Evolutionary conservation across 1,140 invertebrate genomes (phyloP), one percentile per base, ranked within the genome.

Genomic region (Trialeurodes vaporariorum): DNA sequence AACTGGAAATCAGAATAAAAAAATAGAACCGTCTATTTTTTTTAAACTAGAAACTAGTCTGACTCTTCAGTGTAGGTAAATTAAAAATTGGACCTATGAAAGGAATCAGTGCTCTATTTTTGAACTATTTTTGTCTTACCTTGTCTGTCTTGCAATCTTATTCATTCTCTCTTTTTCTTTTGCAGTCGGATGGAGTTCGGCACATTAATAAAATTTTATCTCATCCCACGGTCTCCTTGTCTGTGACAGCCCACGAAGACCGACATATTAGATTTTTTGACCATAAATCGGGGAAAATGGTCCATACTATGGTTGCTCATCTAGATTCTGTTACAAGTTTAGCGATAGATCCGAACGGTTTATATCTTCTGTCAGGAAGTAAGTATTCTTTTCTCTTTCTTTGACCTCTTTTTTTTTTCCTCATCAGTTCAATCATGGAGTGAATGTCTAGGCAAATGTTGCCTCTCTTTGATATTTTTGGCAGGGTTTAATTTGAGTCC

Each of bases 221-320:
- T 71, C 97, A 99, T 84, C 97, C 97, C 27, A 96, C 95, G 72
- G 84, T 98, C 75, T 92, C 96, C 60, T 81, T 98, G 60, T 93
- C 95, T 63, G 91, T 99, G 69, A 95, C 94, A 65, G 98, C 96
- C 73, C 95, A 98, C 80, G 96, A 98, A 80, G 97, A 99, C 81
- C 86, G 94, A 62, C 92, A 98, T 78, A 98, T 99, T 80, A 87
- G 96, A 73, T 98, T 98, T 82, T 99, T 94, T 86, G 96, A 99
- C 80, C 96, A 95, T 77, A 92, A 87, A 75, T 92, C 91, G 68
- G 96, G 95, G 13, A 93, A 93, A 79, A 85, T 96, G 81, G 88
- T 96, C 69, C 94, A 98, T 81, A 90, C 93, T 58, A 98, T 99
- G 93, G 96, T 98, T 70, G 97, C 97, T 69, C 98, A 99, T 83